A percentile compares a stretch with the other conserved stretches of the same genome.
Evolutionary conservation across 1,140 invertebrate species (phyloP).

Genomic region (Drosophila virilis): DNA sequence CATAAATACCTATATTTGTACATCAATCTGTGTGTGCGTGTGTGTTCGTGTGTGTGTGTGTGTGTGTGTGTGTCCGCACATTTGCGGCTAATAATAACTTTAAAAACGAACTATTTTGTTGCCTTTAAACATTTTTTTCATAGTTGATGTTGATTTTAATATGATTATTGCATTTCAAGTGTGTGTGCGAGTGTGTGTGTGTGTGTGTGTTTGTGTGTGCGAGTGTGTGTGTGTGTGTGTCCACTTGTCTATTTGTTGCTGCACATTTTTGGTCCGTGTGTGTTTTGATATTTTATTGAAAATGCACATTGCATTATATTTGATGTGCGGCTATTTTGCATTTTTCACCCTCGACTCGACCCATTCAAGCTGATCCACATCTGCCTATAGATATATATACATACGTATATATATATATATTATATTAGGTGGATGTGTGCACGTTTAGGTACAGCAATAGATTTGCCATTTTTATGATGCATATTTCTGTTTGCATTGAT

Average conservation of each 20-base stretch:
- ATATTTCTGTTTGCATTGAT: conserved; percentile 45
- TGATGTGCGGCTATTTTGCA: conserved; percentile 30
- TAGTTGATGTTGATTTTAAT: conserved; percentile 71
- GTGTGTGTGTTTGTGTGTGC: conserved; percentile 2
- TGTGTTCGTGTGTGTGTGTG: conserved; percentile 6
- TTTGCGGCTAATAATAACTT: conserved; percentile 83
- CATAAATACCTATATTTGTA: conserved; percentile 26
- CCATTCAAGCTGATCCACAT: conserved; percentile 4
- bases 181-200: conserved; percentile 19
- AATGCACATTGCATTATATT: conserved; percentile 52
- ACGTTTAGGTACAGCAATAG: conserved; percentile 31
- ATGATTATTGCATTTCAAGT: conserved; percentile 82
- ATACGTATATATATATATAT: not conserved
- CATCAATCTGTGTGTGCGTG: conserved; percentile 6
- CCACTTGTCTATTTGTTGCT: conserved; percentile 41
- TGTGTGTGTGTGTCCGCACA: conserved; percentile 54
- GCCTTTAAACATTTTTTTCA: conserved; percentile 69
- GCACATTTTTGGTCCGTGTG: conserved; percentile 36
- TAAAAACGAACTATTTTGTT: conserved; percentile 82
- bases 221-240: conserved; percentile 11
- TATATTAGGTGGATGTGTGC: not conserved
- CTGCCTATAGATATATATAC: not conserved
- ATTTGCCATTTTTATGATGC: conserved; percentile 49
- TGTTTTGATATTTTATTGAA: conserved; percentile 59
- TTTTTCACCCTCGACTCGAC: not conserved